Conservation (phyloP, 1,140 invertebrate genomes). For the Homalodisca vitripennis region DNA sequence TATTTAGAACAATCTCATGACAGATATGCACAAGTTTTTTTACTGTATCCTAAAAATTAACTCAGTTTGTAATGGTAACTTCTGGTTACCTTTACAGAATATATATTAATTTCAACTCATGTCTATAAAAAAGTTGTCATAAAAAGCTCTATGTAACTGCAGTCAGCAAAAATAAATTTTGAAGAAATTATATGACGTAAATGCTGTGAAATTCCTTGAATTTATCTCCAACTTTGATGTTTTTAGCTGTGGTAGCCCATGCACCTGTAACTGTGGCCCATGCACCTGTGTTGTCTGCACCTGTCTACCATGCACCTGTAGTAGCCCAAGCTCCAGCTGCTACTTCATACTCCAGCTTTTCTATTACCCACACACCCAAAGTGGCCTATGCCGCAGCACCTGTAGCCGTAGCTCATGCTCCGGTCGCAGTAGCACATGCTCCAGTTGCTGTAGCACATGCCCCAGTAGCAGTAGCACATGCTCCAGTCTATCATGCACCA, state of each 20-base stretch:
- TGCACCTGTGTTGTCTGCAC: neutral
- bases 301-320: neutral
- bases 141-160: too few species aligned
- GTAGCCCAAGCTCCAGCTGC: conserved; percentile 4
- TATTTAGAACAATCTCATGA: too few species aligned
- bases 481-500: conserved; percentile 13
- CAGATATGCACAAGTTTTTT: too few species aligned
- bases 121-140: neutral
- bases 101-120: neutral
- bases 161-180: neutral
- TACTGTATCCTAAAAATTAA: too few species aligned
- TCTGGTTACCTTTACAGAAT: neutral
- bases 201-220: neutral
- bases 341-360: conserved; percentile 19
- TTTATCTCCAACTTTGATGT: neutral
- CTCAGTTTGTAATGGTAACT: too few species aligned
- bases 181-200: neutral
- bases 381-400: conserved; percentile 4
- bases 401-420: neutral
- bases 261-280: neutral
- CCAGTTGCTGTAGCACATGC: neutral
- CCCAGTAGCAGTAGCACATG: conserved; percentile 8
- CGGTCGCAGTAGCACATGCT: conserved; percentile 4
- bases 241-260: neutral
- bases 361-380: neutral